Evolutionary conservation across 2,113 vertebrate species (phyloP).

Genomic region (Mesoclemmys tuberculata): DNA sequence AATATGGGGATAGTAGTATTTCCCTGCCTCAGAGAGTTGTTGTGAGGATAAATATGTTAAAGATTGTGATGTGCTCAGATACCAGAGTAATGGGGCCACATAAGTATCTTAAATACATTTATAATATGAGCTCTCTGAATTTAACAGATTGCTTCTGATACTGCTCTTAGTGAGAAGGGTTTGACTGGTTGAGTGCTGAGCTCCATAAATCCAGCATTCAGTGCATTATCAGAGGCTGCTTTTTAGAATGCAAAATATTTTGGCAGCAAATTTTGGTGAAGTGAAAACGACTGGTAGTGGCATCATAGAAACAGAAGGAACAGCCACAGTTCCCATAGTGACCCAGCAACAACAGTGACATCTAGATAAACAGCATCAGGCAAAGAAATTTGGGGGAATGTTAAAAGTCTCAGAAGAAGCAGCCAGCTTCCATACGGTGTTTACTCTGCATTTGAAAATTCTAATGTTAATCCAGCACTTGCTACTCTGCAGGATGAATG

Average conservation of each 20-base stretch:
- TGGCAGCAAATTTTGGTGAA: conserved; percentile 43
- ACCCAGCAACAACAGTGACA: conserved; percentile 54
- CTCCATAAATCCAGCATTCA: neutral
- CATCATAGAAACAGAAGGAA: conserved; percentile 38
- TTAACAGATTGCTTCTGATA: neutral
- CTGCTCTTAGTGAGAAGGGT: conserved; percentile 25
- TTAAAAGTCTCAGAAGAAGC: conserved; percentile 65
- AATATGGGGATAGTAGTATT: neutral
- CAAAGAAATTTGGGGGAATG: conserved; percentile 65
- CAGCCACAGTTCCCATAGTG: conserved; percentile 54
- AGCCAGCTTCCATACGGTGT: conserved; percentile 35
- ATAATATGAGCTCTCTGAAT: neutral
- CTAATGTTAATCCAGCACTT: neutral
- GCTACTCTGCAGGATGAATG: neutral
- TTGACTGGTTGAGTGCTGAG: conserved; percentile 24
- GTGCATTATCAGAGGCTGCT: conserved; percentile 46
- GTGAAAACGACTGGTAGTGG: conserved; percentile 48
- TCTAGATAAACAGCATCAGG: conserved; percentile 58
- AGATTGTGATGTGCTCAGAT: neutral
- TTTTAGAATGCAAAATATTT: conserved; percentile 17
- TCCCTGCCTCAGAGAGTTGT: neutral
- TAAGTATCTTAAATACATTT: neutral
- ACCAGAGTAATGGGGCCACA: neutral
- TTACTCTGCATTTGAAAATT: conserved; percentile 48
- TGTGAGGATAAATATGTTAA: neutral